These are phyloP conservation scores for Sinelater perroti DNA, from an alignment of 2,888 invertebrate genomes.

Conservation along the genomic window DNA sequence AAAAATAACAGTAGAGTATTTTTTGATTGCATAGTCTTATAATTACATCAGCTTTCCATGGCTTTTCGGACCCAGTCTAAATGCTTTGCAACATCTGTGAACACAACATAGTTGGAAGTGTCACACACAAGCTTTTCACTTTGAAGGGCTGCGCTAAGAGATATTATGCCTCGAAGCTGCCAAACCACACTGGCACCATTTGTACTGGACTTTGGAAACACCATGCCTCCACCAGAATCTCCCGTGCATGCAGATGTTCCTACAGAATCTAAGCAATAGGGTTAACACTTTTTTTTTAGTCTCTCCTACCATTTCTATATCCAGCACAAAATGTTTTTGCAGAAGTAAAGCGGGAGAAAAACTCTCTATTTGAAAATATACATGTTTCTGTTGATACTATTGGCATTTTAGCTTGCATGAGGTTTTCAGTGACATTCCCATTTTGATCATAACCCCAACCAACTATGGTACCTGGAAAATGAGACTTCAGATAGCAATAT, in stretches of 20 bases:
- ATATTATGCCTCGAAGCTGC: slow-evolving; percentile 64
- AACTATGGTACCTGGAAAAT: slow-evolving; percentile 52
- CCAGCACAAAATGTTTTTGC: slow-evolving; percentile 62
- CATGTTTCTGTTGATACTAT: slow-evolving; percentile 68
- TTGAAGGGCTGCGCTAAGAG: slow-evolving; percentile 66
- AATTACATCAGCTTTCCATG: slow-evolving; percentile 45
- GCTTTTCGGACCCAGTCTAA: slow-evolving; percentile 60
- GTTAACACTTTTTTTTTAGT: too few relatives aligned
- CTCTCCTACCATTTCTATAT: slow-evolving; percentile 51
- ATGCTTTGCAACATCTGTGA: slow-evolving; percentile 69
- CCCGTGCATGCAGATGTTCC: slow-evolving; percentile 68
- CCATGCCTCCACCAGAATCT: slow-evolving; percentile 60
- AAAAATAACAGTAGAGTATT: not conserved
- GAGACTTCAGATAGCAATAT: too few relatives aligned
- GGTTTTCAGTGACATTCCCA: slow-evolving; percentile 64
- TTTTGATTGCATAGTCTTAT: not conserved
- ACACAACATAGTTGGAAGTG: slow-evolving; percentile 68
- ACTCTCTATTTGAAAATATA: slow-evolving; percentile 68
- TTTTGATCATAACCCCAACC: slow-evolving; percentile 67
- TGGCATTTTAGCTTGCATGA: slow-evolving; percentile 69
- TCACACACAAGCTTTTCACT: slow-evolving; percentile 66
- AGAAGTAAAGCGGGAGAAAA: slow-evolving; percentile 67
- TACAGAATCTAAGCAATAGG: too few relatives aligned
- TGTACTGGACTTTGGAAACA: slow-evolving; percentile 51
- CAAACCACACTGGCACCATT: slow-evolving; percentile 47